These are phyloP conservation scores for Blastobasis lacticolella DNA, from an alignment of 2,888 invertebrate species.

Conservation along the genomic window DNA sequence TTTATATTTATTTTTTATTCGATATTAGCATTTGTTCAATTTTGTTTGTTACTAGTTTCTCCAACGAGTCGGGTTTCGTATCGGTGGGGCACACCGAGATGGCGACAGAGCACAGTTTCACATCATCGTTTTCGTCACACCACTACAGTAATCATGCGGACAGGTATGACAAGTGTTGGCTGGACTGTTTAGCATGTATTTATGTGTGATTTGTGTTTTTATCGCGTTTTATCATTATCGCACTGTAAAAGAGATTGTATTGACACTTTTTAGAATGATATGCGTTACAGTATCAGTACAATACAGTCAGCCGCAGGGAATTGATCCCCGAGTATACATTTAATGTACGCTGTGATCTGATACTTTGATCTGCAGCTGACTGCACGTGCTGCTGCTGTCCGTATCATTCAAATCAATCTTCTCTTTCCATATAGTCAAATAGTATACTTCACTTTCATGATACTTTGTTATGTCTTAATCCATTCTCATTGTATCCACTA, in stretches of 20 bases:
- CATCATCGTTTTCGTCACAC: conserved; percentile 59
- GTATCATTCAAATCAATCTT: not conserved
- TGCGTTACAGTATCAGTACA: no score
- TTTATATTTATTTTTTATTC: conserved; percentile 3
- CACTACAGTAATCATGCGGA: conserved; percentile 65
- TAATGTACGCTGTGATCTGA: conserved; percentile 18
- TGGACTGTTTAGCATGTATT: not conserved
- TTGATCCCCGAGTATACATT: no score
- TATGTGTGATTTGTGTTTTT: not conserved
- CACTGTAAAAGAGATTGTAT: no score
- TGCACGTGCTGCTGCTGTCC: not conserved
- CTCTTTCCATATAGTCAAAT: not conserved
- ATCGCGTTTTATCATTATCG: no score
- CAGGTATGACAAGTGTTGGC: conserved; percentile 37
- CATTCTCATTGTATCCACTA: not conserved
- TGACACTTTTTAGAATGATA: no score
- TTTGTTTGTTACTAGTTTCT: conserved; percentile 44
- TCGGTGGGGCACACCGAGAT: conserved; percentile 67
- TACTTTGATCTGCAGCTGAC: conserved; percentile 12
- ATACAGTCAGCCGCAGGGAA: no score
- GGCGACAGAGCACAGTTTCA: conserved; percentile 61
- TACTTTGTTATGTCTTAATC: not conserved
- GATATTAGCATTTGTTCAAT: conserved; percentile 1
- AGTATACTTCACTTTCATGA: not conserved
- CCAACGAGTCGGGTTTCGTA: conserved; percentile 70